Evolutionary conservation across 1,140 invertebrate species (phyloP).

Genomic region (Drosophila melanica): DNA sequence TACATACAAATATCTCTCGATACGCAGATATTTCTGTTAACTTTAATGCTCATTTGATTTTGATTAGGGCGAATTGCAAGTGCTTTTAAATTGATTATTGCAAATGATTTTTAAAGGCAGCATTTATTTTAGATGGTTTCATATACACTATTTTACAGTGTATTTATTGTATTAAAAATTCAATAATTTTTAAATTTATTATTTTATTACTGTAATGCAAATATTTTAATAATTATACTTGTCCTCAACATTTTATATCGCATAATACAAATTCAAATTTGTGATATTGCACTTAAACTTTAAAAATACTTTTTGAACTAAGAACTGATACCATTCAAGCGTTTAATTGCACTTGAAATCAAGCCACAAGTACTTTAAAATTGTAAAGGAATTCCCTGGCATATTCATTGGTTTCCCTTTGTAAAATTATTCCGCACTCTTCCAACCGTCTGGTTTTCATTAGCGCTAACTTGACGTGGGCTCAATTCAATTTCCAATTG

Average conservation of each 20-base stretch:
- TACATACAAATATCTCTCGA: too few species aligned
- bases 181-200: neutral
- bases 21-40: neutral
- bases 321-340: neutral
- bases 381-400: slow-evolving; percentile 31
- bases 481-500: slow-evolving; percentile 43
- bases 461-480: slow-evolving; percentile 19
- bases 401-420: slow-evolving; percentile 9
- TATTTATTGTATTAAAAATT: neutral
- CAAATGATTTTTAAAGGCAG: neutral
- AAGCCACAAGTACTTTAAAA: neutral
- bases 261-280: neutral
- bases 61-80: neutral
- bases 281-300: neutral
- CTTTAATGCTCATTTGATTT: slow-evolving; percentile 27
- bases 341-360: neutral
- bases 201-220: neutral
- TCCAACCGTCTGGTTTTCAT: slow-evolving; percentile 21
- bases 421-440: slow-evolving; percentile 7
- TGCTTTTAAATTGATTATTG: slow-evolving; percentile 4
- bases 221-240: too few species aligned
- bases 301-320: too few species aligned
- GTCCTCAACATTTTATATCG: neutral
- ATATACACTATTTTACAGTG: neutral
- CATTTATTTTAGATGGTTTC: neutral